Evolutionary conservation across 1,140 invertebrate genomes (phyloP), one percentile per base, ranked within the genome.

Genomic region (Drosophila willistoni): DNA sequence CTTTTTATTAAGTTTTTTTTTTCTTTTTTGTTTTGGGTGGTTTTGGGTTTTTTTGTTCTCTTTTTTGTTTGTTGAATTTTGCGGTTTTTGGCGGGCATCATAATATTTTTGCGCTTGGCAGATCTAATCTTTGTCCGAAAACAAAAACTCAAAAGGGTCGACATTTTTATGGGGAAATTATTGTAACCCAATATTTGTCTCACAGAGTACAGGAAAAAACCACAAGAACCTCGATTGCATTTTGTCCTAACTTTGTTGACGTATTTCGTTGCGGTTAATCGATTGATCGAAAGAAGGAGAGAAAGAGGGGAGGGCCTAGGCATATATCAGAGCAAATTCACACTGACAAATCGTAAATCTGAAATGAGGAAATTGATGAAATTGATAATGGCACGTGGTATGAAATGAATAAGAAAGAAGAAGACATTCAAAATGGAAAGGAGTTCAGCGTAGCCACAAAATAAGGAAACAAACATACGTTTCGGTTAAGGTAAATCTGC

Each of bases 141-240:
- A 39, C 10, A 63, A 25, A 36, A 39, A 62, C 60, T 60, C 19
- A 47, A 41, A 54, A 79, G 83, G 79, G 83, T 86, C 69, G 83
- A 86, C 82, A 87, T 87, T 86, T 86, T 86, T 86, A 86, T 86
- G 82, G 79, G 83, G 82, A 86, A 86, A 86, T 87, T 85, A 87
- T 83, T 87, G 82, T 86, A 86, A 86, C 76, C 79, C 82, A 86
- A 86, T 86, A 67, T 65, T 51, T 51, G 44, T 51, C 44, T 22
- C 17, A 22, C 42, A 25, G 71, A 56, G 64, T 19, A 56, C 61
- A 57, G 29, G 29, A 74, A 75, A 86, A 78, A 76, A 86, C 82
- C 82, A 73, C 82, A 86, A 63, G 82, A 76, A 79, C 67, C 76
- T 77, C 82, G 64, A 86, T 68, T 86, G 82, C 82, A 86, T 87